Percentiles rank a stretch among this genome's conserved stretches.
Evolutionary conservation across 2,113 vertebrate genomes (phyloP).

Genomic region (Plestiodon gilberti): DNA sequence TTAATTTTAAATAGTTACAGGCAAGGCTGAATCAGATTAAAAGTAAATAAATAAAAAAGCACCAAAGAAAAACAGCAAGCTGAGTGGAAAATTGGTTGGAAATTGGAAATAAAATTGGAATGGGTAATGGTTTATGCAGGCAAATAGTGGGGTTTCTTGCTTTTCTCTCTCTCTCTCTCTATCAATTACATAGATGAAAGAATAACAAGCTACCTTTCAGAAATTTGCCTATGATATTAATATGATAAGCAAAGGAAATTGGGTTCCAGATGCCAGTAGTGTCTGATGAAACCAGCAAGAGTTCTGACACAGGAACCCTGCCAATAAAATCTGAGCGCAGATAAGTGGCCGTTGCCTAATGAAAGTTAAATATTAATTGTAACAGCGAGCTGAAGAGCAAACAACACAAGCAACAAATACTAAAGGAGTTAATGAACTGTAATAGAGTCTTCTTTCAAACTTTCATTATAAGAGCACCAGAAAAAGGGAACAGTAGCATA

Average conservation of each 20-base stretch:
- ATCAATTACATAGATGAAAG: constrained; percentile 46
- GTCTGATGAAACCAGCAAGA: neutral
- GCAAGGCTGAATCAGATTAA: neutral
- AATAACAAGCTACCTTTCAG: constrained; percentile 35
- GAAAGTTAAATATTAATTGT: constrained; percentile 68
- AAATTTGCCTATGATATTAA: constrained; percentile 30
- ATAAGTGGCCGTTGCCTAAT: constrained; percentile 43
- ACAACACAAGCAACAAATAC: constrained; percentile 58
- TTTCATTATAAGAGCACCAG: constrained; percentile 27
- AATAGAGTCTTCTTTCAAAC: constrained; percentile 45
- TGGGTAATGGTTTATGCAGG: constrained; percentile 44
- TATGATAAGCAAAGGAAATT: constrained; percentile 17
- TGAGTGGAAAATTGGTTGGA: constrained; percentile 41
- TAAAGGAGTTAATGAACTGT: constrained; percentile 56
- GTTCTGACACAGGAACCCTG: constrained; percentile 27
- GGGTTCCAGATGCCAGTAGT: constrained; percentile 16
- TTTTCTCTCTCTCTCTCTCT: constrained; percentile 40
- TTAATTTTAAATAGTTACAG: constrained; percentile 37
- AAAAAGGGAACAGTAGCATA: constrained; percentile 31
- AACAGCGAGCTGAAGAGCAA: constrained; percentile 49
- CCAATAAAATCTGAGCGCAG: constrained; percentile 47
- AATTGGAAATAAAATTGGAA: constrained; percentile 57
- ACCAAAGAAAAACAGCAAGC: constrained; percentile 38
- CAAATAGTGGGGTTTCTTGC: constrained; percentile 31
- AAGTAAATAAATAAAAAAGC: constrained; percentile 22